Percentiles rank a stretch among this genome's conserved stretches.
phyloP scores from a whole-genome alignment of 2,888 invertebrate species.

The Caenorhabditis afra region DNA sequence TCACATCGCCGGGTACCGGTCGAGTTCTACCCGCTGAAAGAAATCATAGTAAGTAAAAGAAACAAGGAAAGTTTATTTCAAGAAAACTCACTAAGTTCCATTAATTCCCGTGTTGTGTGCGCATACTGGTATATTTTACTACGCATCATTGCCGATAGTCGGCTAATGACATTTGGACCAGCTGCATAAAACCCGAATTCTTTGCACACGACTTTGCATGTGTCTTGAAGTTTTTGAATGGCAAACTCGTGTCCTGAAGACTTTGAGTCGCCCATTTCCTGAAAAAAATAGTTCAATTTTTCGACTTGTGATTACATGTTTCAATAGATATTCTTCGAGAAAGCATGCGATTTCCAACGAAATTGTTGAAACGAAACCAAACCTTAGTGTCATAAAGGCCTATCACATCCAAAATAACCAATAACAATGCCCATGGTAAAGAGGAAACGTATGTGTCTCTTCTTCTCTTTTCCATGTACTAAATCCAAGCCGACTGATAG shows the following conservation, averaged over 20 bases:
- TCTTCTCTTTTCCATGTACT: no score
- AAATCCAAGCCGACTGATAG: no score
- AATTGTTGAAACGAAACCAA: no score
- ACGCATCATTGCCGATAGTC: slow-evolving; percentile 28
- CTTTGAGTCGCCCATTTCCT: slow-evolving; percentile 25
- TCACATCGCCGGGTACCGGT: slow-evolving; percentile 33
- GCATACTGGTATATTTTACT: slow-evolving; percentile 20
- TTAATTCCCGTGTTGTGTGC: slow-evolving; percentile 31
- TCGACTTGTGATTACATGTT: background rate
- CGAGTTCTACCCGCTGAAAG: slow-evolving; percentile 57
- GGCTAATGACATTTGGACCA: slow-evolving; percentile 4
- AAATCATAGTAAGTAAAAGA: background rate
- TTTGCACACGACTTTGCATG: slow-evolving; percentile 34
- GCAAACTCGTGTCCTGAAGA: slow-evolving; percentile 19
- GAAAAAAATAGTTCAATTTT: slow-evolving; percentile 1
- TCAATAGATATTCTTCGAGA: background rate
- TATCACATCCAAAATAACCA: no score
- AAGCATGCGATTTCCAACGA: slow-evolving; percentile 17
- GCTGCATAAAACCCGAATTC: slow-evolving; percentile 42
- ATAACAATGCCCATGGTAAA: no score
- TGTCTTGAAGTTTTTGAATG: slow-evolving; percentile 34
- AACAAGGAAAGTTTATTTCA: background rate
- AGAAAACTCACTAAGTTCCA: slow-evolving; percentile 39
- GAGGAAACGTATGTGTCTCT: no score
- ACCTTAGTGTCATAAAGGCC: no score